Conservation (phyloP, 2,797 vertebrate species). For the Chiloscyllium punctatum region DNA sequence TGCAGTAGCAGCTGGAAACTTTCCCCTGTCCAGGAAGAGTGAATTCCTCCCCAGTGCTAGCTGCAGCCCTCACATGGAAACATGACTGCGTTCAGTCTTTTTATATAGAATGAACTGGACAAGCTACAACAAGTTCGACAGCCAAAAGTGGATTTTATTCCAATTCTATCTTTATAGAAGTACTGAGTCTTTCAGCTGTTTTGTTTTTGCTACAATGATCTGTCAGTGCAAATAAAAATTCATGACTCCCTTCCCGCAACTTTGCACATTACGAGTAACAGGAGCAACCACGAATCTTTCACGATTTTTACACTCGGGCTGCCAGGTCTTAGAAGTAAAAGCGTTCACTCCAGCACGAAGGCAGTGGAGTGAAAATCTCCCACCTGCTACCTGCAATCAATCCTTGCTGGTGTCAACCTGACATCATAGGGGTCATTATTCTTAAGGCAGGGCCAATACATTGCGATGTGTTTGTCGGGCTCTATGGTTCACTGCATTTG, state of each 20-base stretch:
- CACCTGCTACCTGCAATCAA: slow-evolving; percentile 55
- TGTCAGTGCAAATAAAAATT: slow-evolving; percentile 22
- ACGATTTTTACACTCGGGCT: background rate
- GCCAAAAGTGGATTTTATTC: slow-evolving; percentile 13
- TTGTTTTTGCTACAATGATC: background rate
- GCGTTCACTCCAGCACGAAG: too few species aligned
- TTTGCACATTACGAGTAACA: slow-evolving; percentile 8
- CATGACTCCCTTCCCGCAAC: background rate
- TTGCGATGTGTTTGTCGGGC: slow-evolving; percentile 20
- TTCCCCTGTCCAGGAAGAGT: background rate
- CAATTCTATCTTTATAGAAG: background rate
- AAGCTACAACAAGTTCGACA: background rate
- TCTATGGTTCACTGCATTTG: slow-evolving; percentile 31
- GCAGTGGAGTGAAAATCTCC: slow-evolving; percentile 45
- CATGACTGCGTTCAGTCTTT: background rate
- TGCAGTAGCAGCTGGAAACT: background rate
- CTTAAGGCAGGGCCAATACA: slow-evolving; percentile 38
- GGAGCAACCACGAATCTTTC: background rate
- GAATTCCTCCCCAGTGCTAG: background rate
- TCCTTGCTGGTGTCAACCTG: slow-evolving; percentile 49
- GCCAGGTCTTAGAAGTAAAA: background rate
- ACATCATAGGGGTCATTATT: slow-evolving; percentile 44
- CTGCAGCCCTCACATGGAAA: background rate
- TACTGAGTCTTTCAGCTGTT: background rate
- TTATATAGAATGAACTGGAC: background rate